phyloP scores from a whole-genome alignment of 1,140 invertebrate species.

The Cherax quadricarinatus region DNA sequence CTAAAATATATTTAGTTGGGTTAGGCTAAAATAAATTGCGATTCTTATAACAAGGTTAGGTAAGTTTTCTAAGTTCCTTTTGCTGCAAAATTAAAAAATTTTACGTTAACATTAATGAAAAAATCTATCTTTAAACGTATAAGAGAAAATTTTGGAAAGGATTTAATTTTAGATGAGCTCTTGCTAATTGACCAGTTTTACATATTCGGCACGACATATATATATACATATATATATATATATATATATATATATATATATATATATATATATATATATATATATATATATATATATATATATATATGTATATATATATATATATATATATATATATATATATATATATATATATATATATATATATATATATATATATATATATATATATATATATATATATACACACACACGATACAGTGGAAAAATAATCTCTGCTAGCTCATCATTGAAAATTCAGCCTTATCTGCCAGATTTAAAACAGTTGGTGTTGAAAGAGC shows the following conservation, averaged over 20 bases:
- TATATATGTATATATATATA: conserved; percentile 44
- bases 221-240: conserved; percentile 45
- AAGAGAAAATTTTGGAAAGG: too few species aligned
- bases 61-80: too few species aligned
- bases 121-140: too few species aligned
- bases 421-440: not conserved
- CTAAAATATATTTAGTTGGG: too few species aligned
- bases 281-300: conserved; percentile 40
- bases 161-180: too few species aligned
- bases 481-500: not conserved
- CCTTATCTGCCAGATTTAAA: not conserved
- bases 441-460: not conserved
- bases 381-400: conserved; percentile 42
- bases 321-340: conserved; percentile 12
- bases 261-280: conserved; percentile 49
- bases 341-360: conserved; percentile 44
- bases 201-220: too few species aligned
- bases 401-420: not conserved
- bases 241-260: conserved; percentile 49
- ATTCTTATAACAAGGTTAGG: too few species aligned
- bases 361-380: conserved; percentile 34
- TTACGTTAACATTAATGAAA: too few species aligned
- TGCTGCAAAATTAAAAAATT: too few species aligned
- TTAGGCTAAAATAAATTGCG: too few species aligned
- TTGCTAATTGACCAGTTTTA: too few species aligned